A percentile compares a stretch with the other conserved stretches of the same genome.
These are phyloP conservation scores for Orthosia cruda DNA, from an alignment of 2,888 invertebrate genomes.

Conservation along the genomic window DNA sequence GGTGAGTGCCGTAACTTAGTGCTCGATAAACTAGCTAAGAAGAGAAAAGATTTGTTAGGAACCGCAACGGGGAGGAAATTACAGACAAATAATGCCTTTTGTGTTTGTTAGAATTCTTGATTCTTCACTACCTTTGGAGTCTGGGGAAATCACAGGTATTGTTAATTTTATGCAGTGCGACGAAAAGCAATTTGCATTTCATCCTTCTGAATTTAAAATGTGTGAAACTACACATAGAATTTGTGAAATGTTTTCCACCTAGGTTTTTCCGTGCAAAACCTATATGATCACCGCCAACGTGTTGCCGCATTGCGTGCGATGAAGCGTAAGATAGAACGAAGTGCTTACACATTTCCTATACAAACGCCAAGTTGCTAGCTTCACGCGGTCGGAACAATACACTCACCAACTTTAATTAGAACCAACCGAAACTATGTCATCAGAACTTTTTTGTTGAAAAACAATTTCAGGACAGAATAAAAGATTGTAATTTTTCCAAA, in stretches of 20 bases:
- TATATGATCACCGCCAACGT: slow-evolving; percentile 11
- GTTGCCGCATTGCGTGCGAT: slow-evolving; percentile 41
- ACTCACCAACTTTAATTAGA: slow-evolving; percentile 42
- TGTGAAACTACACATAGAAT: background rate
- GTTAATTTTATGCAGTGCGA: background rate
- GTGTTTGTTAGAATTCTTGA: slow-evolving; percentile 13
- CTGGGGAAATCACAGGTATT: slow-evolving; percentile 26
- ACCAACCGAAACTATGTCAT: slow-evolving; percentile 22
- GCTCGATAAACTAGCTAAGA: slow-evolving; percentile 51
- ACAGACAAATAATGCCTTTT: slow-evolving; percentile 14
- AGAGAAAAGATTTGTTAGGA: slow-evolving; percentile 55
- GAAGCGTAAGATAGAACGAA: slow-evolving; percentile 25
- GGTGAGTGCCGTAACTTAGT: slow-evolving; percentile 88
- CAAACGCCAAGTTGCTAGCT: slow-evolving; percentile 22
- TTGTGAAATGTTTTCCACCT: background rate
- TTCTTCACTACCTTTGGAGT: background rate
- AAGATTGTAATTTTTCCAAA: background rate
- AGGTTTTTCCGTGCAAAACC: slow-evolving; percentile 25
- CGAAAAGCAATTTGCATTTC: background rate
- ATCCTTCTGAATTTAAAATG: background rate
- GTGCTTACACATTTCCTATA: slow-evolving; percentile 33
- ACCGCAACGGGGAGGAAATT: slow-evolving; percentile 16
- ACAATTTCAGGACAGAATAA: background rate
- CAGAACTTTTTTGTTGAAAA: slow-evolving; percentile 2
- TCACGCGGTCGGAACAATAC: slow-evolving; percentile 38